Base-by-base conservation (phyloP, 2,797 vertebrate species). In the Dromococcyx pavoninus region DNA sequence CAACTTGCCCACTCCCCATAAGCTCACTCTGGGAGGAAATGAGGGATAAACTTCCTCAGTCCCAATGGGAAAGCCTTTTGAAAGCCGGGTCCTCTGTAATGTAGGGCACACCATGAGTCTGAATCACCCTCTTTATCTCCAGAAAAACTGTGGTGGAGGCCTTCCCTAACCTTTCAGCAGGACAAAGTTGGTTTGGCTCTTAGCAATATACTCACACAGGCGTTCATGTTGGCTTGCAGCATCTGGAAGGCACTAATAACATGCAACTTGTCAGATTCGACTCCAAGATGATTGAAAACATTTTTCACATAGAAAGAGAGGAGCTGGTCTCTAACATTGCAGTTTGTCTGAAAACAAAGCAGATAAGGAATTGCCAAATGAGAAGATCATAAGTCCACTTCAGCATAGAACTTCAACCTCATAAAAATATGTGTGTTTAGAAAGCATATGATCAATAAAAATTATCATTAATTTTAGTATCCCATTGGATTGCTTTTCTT, bases 221-320 rank as follows among this genome's bases (percentile, higher is more conserved):
- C 21, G 2, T 77, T 96, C 91, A 96, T 43, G 64, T 97, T 96
- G 13, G 73, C 93, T 92, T 90, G 92, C 51, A 97, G 86, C 50
- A 93, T 90, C 16, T 94, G 89, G 82, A 98, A 98, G 77, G 97
- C 97, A 84, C 84, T 97, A 67, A 95, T 86, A 74, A 98, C 13
- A 17, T 92, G 77, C 35, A 71, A 41, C 70, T 91, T 96, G 69
- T 78, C 93, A 17, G 73, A 92, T 85, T 70, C 65, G 24, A 79
- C 54, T 15, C 73, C 87, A n/a, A 95, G 94, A 48, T 46, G 83
- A 46, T 87, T 92, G 89, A 98, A 97, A 91, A 98, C 95, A 10
- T 97, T 93, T 86, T 97, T 91, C 78, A 95, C 9, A 7, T 98
- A 98, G 87, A 98, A 98, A n/a, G 97, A 97, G 39, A 97, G 92